Base-by-base conservation (phyloP, 2,888 invertebrate genomes). In the Eupithecia inturbata region DNA sequence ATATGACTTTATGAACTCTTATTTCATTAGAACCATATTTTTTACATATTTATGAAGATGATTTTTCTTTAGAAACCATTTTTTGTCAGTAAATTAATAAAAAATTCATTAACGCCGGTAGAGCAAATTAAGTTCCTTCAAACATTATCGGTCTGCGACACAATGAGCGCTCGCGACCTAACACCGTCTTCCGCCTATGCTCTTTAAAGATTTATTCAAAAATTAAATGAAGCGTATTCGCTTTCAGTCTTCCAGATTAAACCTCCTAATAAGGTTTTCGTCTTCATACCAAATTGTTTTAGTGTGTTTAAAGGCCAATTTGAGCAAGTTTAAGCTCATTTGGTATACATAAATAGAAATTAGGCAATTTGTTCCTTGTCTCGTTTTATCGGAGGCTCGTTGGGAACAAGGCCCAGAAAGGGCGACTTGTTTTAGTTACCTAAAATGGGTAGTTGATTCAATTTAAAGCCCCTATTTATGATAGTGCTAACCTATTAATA, bases 251-350 rank as follows among this genome's bases (percentile, higher is more conserved):
- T 70, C 68, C 26, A 88, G 85, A 92, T 90, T 89, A 88, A 90
- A 91, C 86, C 85, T 85, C 84, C 85, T 90, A 91, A 89, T 89
- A 90, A 90, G 87, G 86, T 88, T 88, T 82, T 80, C 85, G 85
- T 84, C 83, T 85, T 85, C 87, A 87, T 83, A 84, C 84, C 81
- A 91, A 91, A 90, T 90, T 88, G 90, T 90, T 89, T 90, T 87
- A 90, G 89, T 90, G 88, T 89, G 84, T 88, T 87, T 89, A 90
- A 89, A 86, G 86, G 85, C 88, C 89, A 91, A 91, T 91, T 88
- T 86, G 82, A 87, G 87, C 85, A 89, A 88, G 86, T 89, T 89
- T 82, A 79, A 86, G 86, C 88, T 90, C 88, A 91, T 91, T 92
- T 88, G 87, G 86, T 88, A 87, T 86, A 89, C 88, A 87, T 89